phyloP scores from a whole-genome alignment of 1,140 invertebrate genomes.

The Platyura marginata region DNA sequence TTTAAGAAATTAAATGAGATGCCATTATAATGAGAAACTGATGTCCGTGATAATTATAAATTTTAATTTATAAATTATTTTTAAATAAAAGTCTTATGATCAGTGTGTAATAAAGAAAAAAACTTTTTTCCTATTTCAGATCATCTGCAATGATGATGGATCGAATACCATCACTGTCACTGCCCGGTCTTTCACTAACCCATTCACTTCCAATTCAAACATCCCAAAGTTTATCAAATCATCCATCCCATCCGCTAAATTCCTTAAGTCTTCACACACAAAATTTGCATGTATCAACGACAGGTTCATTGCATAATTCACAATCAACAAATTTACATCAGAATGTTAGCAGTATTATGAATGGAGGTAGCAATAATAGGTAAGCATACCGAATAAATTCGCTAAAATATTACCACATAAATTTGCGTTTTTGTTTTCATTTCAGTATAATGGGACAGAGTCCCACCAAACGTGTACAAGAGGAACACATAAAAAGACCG shows the following conservation, averaged over 20 bases:
- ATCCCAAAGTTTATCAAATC: slow-evolving; percentile 6
- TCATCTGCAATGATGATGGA: slow-evolving; percentile 20
- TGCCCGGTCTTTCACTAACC: slow-evolving; percentile 22
- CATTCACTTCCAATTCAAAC: slow-evolving; percentile 15
- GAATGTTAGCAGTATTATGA: slow-evolving; percentile 24
- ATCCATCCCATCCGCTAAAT: slow-evolving; percentile 3
- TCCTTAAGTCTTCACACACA: slow-evolving; percentile 8
- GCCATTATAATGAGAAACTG: not conserved
- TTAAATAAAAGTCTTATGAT: too few species aligned
- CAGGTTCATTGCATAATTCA: slow-evolving; percentile 8
- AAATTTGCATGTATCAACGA: slow-evolving; percentile 7
- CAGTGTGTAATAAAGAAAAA: too few species aligned
- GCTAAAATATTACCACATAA: not conserved
- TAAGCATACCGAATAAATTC: too few species aligned
- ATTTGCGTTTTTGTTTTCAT: not conserved
- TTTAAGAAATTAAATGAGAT: not conserved
- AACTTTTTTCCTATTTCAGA: not conserved
- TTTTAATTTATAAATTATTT: not conserved
- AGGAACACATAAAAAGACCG: slow-evolving; percentile 66
- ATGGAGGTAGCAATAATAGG: slow-evolving; percentile 23
- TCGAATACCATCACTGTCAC: slow-evolving; percentile 23
- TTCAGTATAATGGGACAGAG: not conserved
- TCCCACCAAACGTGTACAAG: slow-evolving; percentile 8
- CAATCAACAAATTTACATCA: slow-evolving; percentile 22
- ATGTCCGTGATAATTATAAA: not conserved